These are phyloP conservation scores for Caerostris extrusa DNA, from an alignment of 1,140 invertebrate species.

Conservation along the genomic window DNA sequence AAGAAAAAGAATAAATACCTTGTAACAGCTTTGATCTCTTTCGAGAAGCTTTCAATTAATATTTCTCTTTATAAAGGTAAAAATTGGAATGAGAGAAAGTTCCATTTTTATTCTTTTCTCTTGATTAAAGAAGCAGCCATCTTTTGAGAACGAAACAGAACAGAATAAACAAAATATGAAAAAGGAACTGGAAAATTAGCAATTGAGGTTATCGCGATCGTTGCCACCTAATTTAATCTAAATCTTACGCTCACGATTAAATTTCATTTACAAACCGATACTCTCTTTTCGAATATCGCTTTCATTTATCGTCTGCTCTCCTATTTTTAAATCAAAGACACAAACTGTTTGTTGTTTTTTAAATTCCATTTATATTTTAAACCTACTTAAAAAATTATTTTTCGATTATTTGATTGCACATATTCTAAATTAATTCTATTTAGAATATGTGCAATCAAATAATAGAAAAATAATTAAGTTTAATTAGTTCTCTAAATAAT, in stretches of 20 bases:
- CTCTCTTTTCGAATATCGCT: neutral
- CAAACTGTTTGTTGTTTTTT: no score
- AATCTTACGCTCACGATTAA: slow-evolving; percentile 25
- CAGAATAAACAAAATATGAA: neutral
- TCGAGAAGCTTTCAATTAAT: neutral
- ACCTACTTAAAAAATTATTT: no score
- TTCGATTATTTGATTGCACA: no score
- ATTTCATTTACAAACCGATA: slow-evolving; percentile 24
- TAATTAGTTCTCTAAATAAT: no score
- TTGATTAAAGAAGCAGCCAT: neutral
- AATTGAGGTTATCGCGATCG: slow-evolving; percentile 22
- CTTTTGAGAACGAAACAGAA: neutral
- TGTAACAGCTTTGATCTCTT: slow-evolving; percentile 23
- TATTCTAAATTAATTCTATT: no score
- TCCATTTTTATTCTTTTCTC: neutral
- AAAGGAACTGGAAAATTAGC: neutral
- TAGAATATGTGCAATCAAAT: no score
- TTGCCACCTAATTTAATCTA: slow-evolving; percentile 35
- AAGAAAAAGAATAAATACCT: neutral
- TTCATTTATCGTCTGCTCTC: neutral
- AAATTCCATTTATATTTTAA: no score
- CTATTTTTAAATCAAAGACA: no score
- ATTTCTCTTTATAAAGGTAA: neutral
- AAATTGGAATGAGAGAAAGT: neutral
- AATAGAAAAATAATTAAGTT: no score